Evolutionary conservation across 2,888 invertebrate species (phyloP).

Genomic region (Tribolium freemani): DNA sequence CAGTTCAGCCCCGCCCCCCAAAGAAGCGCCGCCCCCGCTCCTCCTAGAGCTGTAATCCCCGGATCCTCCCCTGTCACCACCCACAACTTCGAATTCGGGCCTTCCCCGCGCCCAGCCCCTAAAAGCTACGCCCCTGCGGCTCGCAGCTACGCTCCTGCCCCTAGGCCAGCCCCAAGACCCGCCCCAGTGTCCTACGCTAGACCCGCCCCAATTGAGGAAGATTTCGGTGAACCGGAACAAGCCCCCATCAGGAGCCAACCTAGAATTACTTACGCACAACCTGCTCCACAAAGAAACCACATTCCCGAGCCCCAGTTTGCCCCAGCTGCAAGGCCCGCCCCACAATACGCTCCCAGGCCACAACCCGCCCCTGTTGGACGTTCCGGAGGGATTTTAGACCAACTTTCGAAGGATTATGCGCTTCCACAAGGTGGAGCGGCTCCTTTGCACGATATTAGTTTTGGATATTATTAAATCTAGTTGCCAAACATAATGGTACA

Average conservation of each 20-base stretch:
- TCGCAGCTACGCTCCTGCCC: slow-evolving; percentile 57
- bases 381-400: slow-evolving; percentile 78
- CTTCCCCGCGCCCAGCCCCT: slow-evolving; percentile 45
- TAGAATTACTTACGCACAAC: slow-evolving; percentile 58
- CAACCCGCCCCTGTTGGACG: slow-evolving; percentile 55
- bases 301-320: slow-evolving; percentile 43
- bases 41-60: slow-evolving; percentile 45
- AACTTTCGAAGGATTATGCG: slow-evolving; percentile 85
- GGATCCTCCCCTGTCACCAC: slow-evolving; percentile 48
- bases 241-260: slow-evolving; percentile 58
- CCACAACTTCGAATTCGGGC: slow-evolving; percentile 58
- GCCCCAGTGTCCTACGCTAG: slow-evolving; percentile 59
- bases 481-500: slow-evolving; percentile 3
- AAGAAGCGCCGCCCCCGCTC: slow-evolving; percentile 44
- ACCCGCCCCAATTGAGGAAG: slow-evolving; percentile 55
- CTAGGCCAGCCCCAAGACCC: slow-evolving; percentile 53
- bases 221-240: slow-evolving; percentile 56
- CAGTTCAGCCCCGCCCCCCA: slow-evolving; percentile 54
- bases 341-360: slow-evolving; percentile 53
- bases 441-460: slow-evolving; percentile 86
- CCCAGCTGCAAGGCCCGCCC: slow-evolving; percentile 54
- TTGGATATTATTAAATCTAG: slow-evolving; percentile 79
- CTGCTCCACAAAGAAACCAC: slow-evolving; percentile 50
- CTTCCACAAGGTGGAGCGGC: slow-evolving; percentile 79
- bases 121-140: slow-evolving; percentile 46